A percentile compares a stretch with the other conserved stretches of the same genome.
phyloP scores from a whole-genome alignment of 2,113 vertebrate genomes.

The Brachyistius frenatus region DNA sequence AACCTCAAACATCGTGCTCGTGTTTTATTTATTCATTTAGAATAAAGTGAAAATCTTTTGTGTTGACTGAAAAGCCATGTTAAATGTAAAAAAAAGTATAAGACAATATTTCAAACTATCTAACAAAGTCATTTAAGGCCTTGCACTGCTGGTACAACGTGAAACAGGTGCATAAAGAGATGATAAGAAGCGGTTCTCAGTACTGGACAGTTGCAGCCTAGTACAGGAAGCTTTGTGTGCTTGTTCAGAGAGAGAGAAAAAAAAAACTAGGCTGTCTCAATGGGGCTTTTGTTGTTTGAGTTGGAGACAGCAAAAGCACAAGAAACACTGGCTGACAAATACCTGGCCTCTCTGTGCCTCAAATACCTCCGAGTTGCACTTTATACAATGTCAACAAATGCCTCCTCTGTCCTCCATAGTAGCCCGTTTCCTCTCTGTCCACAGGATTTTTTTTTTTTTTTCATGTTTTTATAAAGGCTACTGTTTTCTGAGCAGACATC shows the following conservation, averaged over 20 bases:
- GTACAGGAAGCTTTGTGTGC: constrained; percentile 91
- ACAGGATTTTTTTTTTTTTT: constrained; percentile 67
- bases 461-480: constrained; percentile 73
- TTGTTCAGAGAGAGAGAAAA: constrained; percentile 76
- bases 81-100: not conserved
- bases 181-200: constrained; percentile 37
- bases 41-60: not conserved
- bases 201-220: constrained; percentile 77
- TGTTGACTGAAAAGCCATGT: not conserved
- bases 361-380: constrained; percentile 81
- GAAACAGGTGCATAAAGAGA: constrained; percentile 72
- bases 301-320: constrained; percentile 79
- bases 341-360: constrained; percentile 88
- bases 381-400: constrained; percentile 83
- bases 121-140: constrained; percentile 23
- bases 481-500: constrained; percentile 76
- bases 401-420: constrained; percentile 79
- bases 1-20: not conserved
- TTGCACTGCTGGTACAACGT: constrained; percentile 1
- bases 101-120: constrained; percentile 1
- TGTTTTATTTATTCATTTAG: not conserved
- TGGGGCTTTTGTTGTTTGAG: constrained; percentile 92
- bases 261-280: constrained; percentile 86
- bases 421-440: constrained; percentile 68
- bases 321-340: constrained; percentile 86